Percentiles rank a stretch among this genome's conserved stretches.
Conservation (phyloP, 2,113 vertebrate genomes). For the Gymnorhina tibicen region DNA sequence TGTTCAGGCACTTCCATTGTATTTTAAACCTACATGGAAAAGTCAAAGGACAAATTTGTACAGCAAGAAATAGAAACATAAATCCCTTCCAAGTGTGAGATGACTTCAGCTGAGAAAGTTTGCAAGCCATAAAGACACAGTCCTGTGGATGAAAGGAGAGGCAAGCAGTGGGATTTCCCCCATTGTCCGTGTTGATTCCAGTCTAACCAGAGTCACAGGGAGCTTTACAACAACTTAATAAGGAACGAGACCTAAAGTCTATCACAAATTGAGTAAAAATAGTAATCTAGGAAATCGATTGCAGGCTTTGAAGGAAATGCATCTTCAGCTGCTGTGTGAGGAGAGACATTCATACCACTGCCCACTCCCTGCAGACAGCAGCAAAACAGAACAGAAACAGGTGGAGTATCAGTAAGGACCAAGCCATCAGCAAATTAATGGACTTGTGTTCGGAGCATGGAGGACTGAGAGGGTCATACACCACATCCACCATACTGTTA, state of each 20-base stretch:
- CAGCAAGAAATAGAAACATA: conserved; percentile 36
- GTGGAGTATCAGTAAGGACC: neutral
- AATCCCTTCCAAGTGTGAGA: conserved; percentile 10
- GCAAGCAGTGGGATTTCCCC: neutral
- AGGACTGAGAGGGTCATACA: neutral
- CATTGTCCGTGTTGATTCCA: neutral
- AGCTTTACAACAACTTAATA: neutral
- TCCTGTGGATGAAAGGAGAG: neutral
- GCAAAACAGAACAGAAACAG: neutral
- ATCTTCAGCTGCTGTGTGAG: neutral
- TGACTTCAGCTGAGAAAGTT: neutral
- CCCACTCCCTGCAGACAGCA: neutral
- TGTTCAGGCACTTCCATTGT: neutral
- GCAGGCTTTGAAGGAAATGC: neutral
- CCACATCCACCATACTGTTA: rapidly evolving
- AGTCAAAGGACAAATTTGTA: conserved; percentile 23
- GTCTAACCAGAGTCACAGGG: neutral
- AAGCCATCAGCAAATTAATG: neutral
- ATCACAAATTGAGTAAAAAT: neutral
- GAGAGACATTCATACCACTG: neutral
- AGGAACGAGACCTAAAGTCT: neutral
- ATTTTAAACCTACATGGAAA: conserved; percentile 22
- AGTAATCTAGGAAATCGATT: neutral
- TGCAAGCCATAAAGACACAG: neutral
- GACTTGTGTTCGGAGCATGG: neutral